A percentile compares a stretch with the other conserved stretches of the same genome.
Evolutionary conservation across 2,797 vertebrate genomes (phyloP).

Genomic region (Potorous gilbertii): DNA sequence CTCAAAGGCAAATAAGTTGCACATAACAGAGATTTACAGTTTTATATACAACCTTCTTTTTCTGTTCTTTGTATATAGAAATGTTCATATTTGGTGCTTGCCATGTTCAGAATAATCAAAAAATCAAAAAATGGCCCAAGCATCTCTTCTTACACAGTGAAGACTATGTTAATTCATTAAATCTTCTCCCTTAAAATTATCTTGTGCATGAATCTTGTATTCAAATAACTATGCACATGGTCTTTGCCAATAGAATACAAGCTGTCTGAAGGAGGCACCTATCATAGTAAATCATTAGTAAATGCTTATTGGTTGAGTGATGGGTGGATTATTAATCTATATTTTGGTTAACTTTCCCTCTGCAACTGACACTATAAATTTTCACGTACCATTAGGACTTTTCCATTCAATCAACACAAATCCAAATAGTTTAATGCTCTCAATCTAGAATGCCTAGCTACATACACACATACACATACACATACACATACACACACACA

Average conservation of each 20-base stretch:
- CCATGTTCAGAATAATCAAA: no score
- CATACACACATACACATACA: no score
- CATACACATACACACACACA: neutral
- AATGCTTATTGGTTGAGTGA: conserved; percentile 77
- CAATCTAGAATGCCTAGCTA: conserved; percentile 25
- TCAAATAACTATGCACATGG: neutral
- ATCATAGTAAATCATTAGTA: conserved; percentile 29
- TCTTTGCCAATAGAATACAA: neutral
- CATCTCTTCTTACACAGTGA: neutral
- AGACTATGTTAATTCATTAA: neutral
- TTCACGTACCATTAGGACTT: conserved; percentile 69
- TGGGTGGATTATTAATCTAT: conserved; percentile 72
- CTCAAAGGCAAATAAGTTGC: no score
- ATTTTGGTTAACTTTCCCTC: conserved; percentile 62
- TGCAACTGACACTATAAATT: conserved; percentile 74
- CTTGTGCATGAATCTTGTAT: neutral
- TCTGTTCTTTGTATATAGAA: no score
- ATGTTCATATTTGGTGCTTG: no score
- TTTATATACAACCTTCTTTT: no score
- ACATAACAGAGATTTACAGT: no score
- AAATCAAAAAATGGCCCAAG: no score
- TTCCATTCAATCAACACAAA: conserved; percentile 24
- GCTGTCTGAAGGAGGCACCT: neutral
- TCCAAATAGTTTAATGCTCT: conserved; percentile 34
- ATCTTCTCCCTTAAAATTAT: neutral